Evolutionary conservation across 2,888 invertebrate genomes (phyloP), one percentile per base, ranked within the genome.

Genomic region (Troides oblongomaculatus): DNA sequence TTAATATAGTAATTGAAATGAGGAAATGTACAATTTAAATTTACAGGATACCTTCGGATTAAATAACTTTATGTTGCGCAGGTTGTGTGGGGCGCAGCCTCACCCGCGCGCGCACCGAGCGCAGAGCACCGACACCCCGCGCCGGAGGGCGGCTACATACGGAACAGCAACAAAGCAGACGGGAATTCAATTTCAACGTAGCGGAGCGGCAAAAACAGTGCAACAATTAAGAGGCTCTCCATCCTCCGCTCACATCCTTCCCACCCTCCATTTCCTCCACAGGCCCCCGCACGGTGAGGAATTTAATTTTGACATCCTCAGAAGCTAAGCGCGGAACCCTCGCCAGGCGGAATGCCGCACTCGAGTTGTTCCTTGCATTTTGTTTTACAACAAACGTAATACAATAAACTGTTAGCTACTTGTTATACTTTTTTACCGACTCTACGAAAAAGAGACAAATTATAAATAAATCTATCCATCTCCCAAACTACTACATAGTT

Each of bases 241-340:
- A 64, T 56, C 23, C 56, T 43, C 64, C 60, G 23, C 25, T 17
- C 39, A 25, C 58, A 8, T 10, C 10, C 39, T 10, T 1, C 10
- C 8, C 39, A 8, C 39, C 10, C 39, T 39, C 39, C 39, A 10
- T 10, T 39, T 10, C 43, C 50, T 17, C 14, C 23, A 0, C 57
- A 58, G 43, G 25, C 58, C 14, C 12, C 57, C 6, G 25, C 17
- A n/a, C 21, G 8, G 25, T 1, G 56, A 69, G 64, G 69, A 69
- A 69, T 69, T 69, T 69, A 69, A 69, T 69, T 64, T 69, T 43
- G 53, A 57, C 64, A 39, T 63, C 64, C 50, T 5, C 63, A n/a
- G 18, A 30, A 30, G 30, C 30, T 30, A 5, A 17, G 53, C 53
- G 39, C 8, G 8, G 39, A 8, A 8, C 39, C 39, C 39, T 10